A percentile compares a stretch with the other conserved stretches of the same genome.
Evolutionary conservation across 2,797 vertebrate species (phyloP).

Genomic region (Carcharodon carcharias): DNA sequence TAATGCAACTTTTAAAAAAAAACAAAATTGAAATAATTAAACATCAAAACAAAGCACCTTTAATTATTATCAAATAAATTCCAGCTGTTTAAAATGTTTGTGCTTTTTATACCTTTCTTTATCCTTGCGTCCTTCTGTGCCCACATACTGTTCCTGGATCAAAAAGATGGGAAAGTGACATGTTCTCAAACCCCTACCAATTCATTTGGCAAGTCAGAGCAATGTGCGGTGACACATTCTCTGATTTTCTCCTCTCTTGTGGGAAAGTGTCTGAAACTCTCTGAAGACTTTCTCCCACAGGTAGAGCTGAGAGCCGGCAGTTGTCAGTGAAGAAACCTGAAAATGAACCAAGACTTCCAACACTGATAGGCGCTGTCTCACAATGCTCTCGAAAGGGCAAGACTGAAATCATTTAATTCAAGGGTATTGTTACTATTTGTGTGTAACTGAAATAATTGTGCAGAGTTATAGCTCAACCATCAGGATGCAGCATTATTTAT

Average conservation of each 20-base stretch:
- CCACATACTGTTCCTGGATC: neutral
- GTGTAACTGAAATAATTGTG: neutral
- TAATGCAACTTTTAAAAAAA: neutral
- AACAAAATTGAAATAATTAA: neutral
- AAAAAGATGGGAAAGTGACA: neutral
- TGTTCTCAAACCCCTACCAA: neutral
- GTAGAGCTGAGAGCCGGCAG: neutral
- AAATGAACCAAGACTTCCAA: neutral
- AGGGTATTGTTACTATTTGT: neutral
- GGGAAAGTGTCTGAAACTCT: neutral
- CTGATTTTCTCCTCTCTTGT: neutral
- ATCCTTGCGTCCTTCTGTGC: neutral
- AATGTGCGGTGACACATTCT: neutral
- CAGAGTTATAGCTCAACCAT: no score
- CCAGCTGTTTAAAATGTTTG: neutral
- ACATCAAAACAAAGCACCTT: neutral
- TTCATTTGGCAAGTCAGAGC: neutral
- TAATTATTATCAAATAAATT: neutral
- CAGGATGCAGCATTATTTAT: neutral
- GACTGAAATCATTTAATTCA: neutral
- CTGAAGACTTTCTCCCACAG: neutral
- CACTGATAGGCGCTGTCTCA: neutral
- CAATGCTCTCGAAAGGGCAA: neutral
- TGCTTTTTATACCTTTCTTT: neutral
- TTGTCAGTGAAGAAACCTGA: neutral